Conservation (phyloP, 1,140 invertebrate species). For the Cotesia chilonis region DNA sequence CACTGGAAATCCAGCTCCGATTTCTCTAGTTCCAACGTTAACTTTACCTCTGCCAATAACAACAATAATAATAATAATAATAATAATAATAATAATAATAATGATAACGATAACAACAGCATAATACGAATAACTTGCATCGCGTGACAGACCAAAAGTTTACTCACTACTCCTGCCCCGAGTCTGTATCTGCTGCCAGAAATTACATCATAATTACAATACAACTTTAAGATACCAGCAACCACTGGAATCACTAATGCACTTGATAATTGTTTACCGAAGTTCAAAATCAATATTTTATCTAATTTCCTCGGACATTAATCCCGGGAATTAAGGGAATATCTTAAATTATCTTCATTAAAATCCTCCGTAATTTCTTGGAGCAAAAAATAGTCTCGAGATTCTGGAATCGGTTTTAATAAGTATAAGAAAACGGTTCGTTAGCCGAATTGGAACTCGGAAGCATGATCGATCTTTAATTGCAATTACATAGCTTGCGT, state of each 20-base stretch:
- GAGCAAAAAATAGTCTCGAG: no score
- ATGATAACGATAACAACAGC: no score
- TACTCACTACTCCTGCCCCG: constrained; percentile 5
- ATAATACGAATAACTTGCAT: neutral
- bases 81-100: no score
- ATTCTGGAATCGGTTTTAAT: neutral
- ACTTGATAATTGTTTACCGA: neutral
- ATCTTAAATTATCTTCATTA: neutral
- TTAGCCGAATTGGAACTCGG: neutral
- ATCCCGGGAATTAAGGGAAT: neutral
- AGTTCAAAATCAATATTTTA: no score
- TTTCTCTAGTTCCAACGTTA: neutral
- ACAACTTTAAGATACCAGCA: neutral
- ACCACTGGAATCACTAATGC: constrained; percentile 6
- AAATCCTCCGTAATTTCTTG: neutral
- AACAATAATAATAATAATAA: neutral
- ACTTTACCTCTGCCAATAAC: neutral
- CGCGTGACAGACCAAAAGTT: constrained; percentile 32
- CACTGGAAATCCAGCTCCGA: no score
- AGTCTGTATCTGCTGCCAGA: constrained; percentile 3
- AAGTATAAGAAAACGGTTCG: constrained; percentile 4
- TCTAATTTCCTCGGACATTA: no score
- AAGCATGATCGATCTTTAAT: constrained; percentile 5
- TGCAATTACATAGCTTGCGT: constrained; percentile 17
- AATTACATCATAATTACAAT: neutral